Conservation (phyloP, 1,140 invertebrate genomes). For the Ooceraea biroi region DNA sequence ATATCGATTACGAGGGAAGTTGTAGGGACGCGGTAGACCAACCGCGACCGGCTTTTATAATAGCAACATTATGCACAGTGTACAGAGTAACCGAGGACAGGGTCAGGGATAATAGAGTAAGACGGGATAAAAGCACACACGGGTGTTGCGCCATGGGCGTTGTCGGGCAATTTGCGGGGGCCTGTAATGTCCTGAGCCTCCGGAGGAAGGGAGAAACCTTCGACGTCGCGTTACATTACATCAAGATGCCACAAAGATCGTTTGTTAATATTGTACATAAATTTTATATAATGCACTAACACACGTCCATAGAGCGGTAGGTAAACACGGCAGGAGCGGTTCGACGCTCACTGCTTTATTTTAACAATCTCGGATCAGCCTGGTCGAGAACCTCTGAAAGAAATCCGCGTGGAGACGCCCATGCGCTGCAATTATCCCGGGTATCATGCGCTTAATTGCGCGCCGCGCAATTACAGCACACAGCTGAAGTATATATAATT, state of each 20-base stretch:
- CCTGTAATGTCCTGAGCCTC: not conserved
- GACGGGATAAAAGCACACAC: conserved; percentile 23
- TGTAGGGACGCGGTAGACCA: not conserved
- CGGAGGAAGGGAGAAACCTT: too few species aligned
- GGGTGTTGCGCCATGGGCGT: not conserved
- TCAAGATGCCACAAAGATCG: too few species aligned
- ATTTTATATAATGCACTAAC: too few species aligned
- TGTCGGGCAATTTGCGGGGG: not conserved
- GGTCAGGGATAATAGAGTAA: conserved; percentile 67
- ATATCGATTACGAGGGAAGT: conserved; percentile 6
- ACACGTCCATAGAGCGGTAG: too few species aligned
- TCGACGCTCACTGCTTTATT: not conserved
- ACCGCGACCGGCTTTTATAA: not conserved
- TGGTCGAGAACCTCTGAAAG: not conserved
- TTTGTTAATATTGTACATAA: too few species aligned
- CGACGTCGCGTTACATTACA: too few species aligned
- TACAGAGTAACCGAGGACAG: conserved; percentile 48
- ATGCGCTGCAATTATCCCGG: conserved; percentile 23
- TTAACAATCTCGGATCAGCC: not conserved
- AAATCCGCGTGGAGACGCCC: not conserved
- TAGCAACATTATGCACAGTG: not conserved
- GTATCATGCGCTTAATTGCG: conserved; percentile 35
- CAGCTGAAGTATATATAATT: not conserved
- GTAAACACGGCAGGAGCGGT: too few species aligned
- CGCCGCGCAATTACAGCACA: not conserved